Percentiles rank a stretch among this genome's conserved stretches.
phyloP scores from a whole-genome alignment of 2,113 vertebrate genomes.

The Tretioscincus oriximinensis region DNA sequence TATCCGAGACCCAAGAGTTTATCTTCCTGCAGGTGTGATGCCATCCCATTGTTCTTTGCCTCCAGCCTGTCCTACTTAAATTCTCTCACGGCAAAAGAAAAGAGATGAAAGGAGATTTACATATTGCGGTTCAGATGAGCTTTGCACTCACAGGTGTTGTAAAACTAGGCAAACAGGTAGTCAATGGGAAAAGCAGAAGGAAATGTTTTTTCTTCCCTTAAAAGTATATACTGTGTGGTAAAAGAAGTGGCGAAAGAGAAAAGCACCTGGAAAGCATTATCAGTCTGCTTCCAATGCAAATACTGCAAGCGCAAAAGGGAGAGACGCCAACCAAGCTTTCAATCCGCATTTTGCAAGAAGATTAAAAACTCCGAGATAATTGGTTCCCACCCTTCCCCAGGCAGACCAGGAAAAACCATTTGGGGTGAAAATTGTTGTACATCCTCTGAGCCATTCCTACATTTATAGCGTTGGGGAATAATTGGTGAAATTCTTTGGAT shows the following conservation, averaged over 20 bases:
- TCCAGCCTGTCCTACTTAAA: not conserved
- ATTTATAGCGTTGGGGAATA: not conserved
- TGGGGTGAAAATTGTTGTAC: not conserved
- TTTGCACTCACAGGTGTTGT: constrained; percentile 42
- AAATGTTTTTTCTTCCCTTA: constrained; percentile 12
- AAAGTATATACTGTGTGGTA: constrained; percentile 11
- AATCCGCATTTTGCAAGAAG: constrained; percentile 15
- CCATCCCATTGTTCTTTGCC: not conserved
- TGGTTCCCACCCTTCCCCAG: not conserved
- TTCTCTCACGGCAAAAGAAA: constrained; percentile 11
- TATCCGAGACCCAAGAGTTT: not conserved
- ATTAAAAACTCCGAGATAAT: not conserved
- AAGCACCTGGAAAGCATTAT: constrained; percentile 60
- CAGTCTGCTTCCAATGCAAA: constrained; percentile 53
- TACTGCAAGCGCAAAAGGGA: constrained; percentile 17
- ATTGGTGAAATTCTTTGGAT: not conserved
- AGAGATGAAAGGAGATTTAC: constrained; percentile 34
- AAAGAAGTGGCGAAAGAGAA: constrained; percentile 48
- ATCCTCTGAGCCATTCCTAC: not conserved
- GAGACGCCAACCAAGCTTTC: constrained; percentile 36
- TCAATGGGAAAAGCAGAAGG: constrained; percentile 55
- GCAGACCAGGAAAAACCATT: constrained; percentile 14
- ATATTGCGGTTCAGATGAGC: constrained; percentile 20
- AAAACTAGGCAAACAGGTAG: constrained; percentile 39
- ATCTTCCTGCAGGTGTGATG: not conserved